Evolutionary conservation across 2,888 invertebrate genomes (phyloP), one percentile per base, ranked within the genome.

Genomic region (Liodrosophila aerea): DNA sequence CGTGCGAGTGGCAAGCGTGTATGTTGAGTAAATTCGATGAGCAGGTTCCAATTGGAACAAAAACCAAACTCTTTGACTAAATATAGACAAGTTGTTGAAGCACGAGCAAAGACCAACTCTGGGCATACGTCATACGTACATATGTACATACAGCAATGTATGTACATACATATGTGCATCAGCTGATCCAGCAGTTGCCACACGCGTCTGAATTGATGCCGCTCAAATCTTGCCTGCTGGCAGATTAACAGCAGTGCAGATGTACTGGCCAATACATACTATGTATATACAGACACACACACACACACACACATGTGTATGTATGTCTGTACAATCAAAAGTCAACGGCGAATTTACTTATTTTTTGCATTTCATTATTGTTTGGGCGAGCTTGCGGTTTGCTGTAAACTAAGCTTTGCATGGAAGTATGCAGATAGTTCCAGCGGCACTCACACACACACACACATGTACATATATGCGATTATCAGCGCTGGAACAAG

Each of bases 41-140:
- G 12, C 11, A 12, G 12, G 18, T 18, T 18, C 7, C n/a, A 40
- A 27, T n/a, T 8, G 22, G 15, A 36, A 60, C 52, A 34, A 51
- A 22, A 40, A 70, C 33, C 15, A 36, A 49, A 49, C 56, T 49
- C 49, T 56, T 67, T 59, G 56, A 63, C 72, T 76, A 78, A 68
- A 71, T 72, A 67, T 76, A 78, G 76, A 72, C 57, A 59, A 39
- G 53, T 67, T 51, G 44, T 18, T 18, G 33, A 47, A 34, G 51
- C n/a, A n/a, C 45, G 50, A 41, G 41, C 67, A 71, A 60, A 60
- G 78, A 75, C 63, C 78, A 74, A 63, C 50, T 60, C 66, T 56
- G 50, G 37, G 50, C 52, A 57, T 75, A 74, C 75, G 83, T 76
- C 82, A 81, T 46, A 39, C 31, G 40, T 50, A 56, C 29, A 31